These are phyloP conservation scores for Perognathus longimembris DNA, from an alignment of 2,113 vertebrate species.

Conservation along the genomic window DNA sequence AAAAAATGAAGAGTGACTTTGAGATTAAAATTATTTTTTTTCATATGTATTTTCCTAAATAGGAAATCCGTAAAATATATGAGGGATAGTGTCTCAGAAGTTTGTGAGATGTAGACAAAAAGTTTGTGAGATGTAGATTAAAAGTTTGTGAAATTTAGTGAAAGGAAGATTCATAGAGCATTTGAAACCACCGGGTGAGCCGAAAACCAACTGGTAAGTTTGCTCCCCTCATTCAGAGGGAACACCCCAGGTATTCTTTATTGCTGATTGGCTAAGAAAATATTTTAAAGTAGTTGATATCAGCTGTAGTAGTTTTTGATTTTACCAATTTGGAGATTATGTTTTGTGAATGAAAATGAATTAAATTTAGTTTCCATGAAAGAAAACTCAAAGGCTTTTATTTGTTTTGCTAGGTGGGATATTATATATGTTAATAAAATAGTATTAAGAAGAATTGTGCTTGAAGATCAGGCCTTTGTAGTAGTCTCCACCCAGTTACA, in stretches of 20 bases:
- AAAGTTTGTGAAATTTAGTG: neutral
- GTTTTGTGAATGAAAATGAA: conserved; percentile 64
- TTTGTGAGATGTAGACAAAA: conserved; percentile 48
- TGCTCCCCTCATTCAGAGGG: neutral
- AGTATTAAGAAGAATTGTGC: conserved; percentile 31
- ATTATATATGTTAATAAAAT: conserved; percentile 33
- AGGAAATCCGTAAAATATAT: neutral
- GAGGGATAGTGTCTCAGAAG: conserved; percentile 30
- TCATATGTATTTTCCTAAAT: neutral
- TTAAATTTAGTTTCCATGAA: conserved; percentile 42
- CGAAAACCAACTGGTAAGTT: conserved; percentile 36
- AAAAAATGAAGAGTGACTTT: neutral
- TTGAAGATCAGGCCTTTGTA: conserved; percentile 16
- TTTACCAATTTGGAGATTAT: conserved; percentile 35
- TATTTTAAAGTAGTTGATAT: conserved; percentile 29
- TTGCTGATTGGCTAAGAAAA: conserved; percentile 51
- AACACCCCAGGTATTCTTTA: conserved; percentile 18
- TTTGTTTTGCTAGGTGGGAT: conserved; percentile 29
- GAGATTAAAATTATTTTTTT: conserved; percentile 41
- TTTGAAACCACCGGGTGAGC: neutral
- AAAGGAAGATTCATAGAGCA: conserved; percentile 16
- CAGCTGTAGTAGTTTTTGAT: conserved; percentile 2
- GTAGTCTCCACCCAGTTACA: conserved; percentile 17
- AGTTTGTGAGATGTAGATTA: neutral
- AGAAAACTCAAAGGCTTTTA: neutral